These are phyloP conservation scores for Anoplophora glabripennis DNA, from an alignment of 1,140 invertebrate species.

Conservation along the genomic window DNA sequence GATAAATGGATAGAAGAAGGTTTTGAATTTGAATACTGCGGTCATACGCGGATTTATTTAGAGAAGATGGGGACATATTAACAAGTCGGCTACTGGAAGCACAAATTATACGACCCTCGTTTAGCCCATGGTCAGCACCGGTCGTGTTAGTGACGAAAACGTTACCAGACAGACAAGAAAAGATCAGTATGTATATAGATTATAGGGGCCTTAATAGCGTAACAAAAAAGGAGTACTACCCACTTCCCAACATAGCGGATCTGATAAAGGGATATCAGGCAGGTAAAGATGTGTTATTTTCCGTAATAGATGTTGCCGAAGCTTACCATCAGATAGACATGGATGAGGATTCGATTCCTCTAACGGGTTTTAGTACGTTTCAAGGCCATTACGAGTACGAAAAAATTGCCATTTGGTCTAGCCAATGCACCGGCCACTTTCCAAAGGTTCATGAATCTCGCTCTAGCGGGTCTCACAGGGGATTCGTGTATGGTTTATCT, in stretches of 20 bases:
- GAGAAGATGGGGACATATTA: background rate
- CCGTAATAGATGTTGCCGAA: slow-evolving; percentile 4
- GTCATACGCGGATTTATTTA: background rate
- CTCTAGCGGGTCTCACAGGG: slow-evolving; percentile 2
- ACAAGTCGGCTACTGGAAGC: slow-evolving; percentile 3
- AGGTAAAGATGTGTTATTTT: slow-evolving; percentile 5
- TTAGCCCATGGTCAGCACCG: slow-evolving; percentile 10
- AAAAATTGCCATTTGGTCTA: slow-evolving; percentile 11
- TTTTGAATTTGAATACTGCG: background rate
- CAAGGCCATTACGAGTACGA: slow-evolving; percentile 16
- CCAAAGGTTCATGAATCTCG: slow-evolving; percentile 12
- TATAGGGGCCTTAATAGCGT: slow-evolving; percentile 8
- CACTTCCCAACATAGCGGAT: slow-evolving; percentile 7
- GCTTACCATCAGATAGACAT: slow-evolving; percentile 16
- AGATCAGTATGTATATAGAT: slow-evolving; percentile 15
- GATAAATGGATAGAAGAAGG: slow-evolving; percentile 1
- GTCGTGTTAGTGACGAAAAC: slow-evolving; percentile 9
- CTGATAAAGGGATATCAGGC: background rate
- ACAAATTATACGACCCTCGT: slow-evolving; percentile 4
- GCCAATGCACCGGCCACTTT: slow-evolving; percentile 13
- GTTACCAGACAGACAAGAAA: slow-evolving; percentile 8
- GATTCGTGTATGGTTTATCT: slow-evolving; percentile 10
- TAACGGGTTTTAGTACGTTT: slow-evolving; percentile 8
- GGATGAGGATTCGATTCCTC: background rate
- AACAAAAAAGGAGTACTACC: slow-evolving; percentile 11